Percentiles rank a stretch among this genome's conserved stretches.
These are phyloP conservation scores for Crocallis elinguaria DNA, from an alignment of 2,888 invertebrate species.

Conservation along the genomic window DNA sequence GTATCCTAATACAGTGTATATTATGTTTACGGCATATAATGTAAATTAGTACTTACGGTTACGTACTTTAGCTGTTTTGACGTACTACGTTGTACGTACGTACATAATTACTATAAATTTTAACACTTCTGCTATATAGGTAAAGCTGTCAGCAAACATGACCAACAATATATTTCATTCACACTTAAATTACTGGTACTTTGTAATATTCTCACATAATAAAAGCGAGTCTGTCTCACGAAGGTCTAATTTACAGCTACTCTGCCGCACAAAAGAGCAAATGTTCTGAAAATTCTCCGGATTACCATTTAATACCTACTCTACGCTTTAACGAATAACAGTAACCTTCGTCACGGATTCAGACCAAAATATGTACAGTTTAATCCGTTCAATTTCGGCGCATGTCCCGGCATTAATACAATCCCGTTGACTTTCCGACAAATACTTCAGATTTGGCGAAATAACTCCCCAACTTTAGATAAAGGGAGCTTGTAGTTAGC, in stretches of 20 bases:
- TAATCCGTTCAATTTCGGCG: slow-evolving; percentile 51
- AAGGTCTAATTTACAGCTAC: slow-evolving; percentile 22
- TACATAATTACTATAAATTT: too few species aligned
- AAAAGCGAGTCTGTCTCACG: slow-evolving; percentile 8
- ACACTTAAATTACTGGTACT: slow-evolving; percentile 11
- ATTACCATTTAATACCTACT: slow-evolving; percentile 29
- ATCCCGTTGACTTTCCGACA: slow-evolving; percentile 58
- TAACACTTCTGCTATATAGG: too few species aligned
- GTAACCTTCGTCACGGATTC: slow-evolving; percentile 31
- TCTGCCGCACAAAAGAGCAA: slow-evolving; percentile 20
- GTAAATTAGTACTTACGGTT: too few species aligned
- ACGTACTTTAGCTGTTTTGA: too few species aligned
- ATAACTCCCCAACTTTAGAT: slow-evolving; percentile 69
- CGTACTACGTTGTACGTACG: too few species aligned
- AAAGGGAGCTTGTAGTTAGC: slow-evolving; percentile 65
- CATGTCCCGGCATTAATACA: slow-evolving; percentile 53
- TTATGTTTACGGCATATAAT: too few species aligned
- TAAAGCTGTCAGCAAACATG: too few species aligned
- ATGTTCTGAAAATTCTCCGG: slow-evolving; percentile 23
- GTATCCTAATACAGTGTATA: too few species aligned
- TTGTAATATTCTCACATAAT: slow-evolving; percentile 20
- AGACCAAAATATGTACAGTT: slow-evolving; percentile 49
- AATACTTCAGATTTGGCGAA: slow-evolving; percentile 71
- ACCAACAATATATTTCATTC: not conserved
- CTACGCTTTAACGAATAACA: slow-evolving; percentile 34